Base-by-base conservation (phyloP, 2,888 invertebrate genomes). In the Tethea ocularis region DNA sequence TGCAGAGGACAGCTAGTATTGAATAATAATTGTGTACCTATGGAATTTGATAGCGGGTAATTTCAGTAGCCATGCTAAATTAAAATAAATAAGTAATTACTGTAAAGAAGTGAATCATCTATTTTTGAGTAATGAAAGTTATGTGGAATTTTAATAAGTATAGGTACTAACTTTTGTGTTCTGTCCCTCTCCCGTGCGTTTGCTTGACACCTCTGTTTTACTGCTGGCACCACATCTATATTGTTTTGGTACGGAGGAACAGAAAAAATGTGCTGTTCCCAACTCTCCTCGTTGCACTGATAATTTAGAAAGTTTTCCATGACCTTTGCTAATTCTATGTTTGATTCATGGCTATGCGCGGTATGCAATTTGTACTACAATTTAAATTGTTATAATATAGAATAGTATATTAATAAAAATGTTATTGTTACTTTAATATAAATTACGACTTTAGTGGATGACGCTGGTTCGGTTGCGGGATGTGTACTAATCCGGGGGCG, bases 101-200 rank as follows among this genome's bases (percentile, higher is more conserved):
- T n/a, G n/a, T n/a, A n/a, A n/a, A n/a, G n/a, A n/a, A n/a, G n/a
- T n/a, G n/a, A n/a, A n/a, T n/a, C n/a, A n/a, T n/a, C n/a, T n/a
- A n/a, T n/a, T n/a, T n/a, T n/a, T n/a, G 26, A 26, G 1, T 26
- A 46, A 2, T n/a, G n/a, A 2, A n/a, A 46, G 41, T 46, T 20
- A 46, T 20, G 20, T 20, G 46, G 59, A 65, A 61, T 59, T 68
- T 72, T 61, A 72, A 75, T 86, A 33, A 33, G 33, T 33, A 75
- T 86, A 33, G 13, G 33, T 33, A 91, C 88, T 93, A 94, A 97
- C 97, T 97, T 97, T 88, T 96, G 96, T 13, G 97, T 97, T 71
- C 97, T 93, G 83, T 96, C 97, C 63, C 97, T 93, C 81, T 97
- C 97, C 17, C 97, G 94, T 1, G 97, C 97, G 80, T 97, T 97